Conservation (phyloP, 2,888 invertebrate genomes). For the Ypsolopha sequella region DNA sequence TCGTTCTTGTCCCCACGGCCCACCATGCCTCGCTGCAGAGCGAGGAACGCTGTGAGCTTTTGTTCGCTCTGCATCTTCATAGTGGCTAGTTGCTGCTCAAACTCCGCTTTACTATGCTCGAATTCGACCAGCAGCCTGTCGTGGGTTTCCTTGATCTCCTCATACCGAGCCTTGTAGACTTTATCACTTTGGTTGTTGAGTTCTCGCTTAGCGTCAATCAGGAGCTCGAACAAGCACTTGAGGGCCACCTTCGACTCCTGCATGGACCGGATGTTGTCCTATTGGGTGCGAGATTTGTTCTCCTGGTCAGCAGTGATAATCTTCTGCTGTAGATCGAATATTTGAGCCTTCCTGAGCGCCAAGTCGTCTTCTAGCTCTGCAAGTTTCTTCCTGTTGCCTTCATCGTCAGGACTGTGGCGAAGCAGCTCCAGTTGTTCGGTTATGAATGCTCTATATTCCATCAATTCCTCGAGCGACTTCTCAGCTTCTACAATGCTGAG, state of each 20-base stretch:
- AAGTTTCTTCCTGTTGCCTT: conserved; percentile 38
- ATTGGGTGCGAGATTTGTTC: conserved; percentile 75
- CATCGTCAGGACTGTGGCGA: conserved; percentile 45
- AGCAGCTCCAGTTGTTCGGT: conserved; percentile 63
- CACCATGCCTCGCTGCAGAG: conserved; percentile 48
- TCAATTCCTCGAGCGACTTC: conserved; percentile 79
- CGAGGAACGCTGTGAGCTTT: conserved; percentile 58
- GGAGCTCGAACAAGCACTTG: conserved; percentile 73
- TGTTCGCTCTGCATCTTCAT: conserved; percentile 73
- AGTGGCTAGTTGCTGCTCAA: conserved; percentile 62
- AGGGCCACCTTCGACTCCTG: conserved; percentile 82
- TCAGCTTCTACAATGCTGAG: conserved; percentile 84
- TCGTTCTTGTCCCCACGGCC: conserved; percentile 36
- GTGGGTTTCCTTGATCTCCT: conserved; percentile 64
- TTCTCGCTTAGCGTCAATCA: conserved; percentile 63
- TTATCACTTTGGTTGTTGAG: conserved; percentile 65
- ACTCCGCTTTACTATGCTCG: conserved; percentile 55
- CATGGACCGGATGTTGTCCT: conserved; percentile 82
- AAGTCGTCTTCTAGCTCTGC: conserved; percentile 67
- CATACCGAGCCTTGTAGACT: conserved; percentile 42
- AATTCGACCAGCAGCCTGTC: conserved; percentile 54
- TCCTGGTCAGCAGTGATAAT: conserved; percentile 86
- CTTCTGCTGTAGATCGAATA: conserved; percentile 84
- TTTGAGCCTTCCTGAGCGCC: conserved; percentile 77
- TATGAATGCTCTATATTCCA: conserved; percentile 74